A percentile compares a stretch with the other conserved stretches of the same genome.
Evolutionary conservation across 2,113 vertebrate species (phyloP).

Genomic region (Nannobrachium achirus): DNA sequence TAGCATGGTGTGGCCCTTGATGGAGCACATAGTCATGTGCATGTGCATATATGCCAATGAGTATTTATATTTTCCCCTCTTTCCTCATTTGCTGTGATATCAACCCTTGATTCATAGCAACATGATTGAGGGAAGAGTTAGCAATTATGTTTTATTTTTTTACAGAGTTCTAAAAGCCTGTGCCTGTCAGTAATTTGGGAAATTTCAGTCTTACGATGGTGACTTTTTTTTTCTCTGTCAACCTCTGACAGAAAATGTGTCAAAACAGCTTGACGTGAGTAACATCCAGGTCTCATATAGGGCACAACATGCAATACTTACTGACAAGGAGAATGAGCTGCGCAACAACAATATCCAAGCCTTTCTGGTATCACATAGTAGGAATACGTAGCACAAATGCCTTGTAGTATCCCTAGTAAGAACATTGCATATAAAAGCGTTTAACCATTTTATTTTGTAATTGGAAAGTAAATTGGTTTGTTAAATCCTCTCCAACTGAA

Average conservation of each 20-base stretch:
- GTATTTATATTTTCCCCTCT: background rate
- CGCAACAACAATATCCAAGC: too few species aligned
- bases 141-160: background rate
- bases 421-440: background rate
- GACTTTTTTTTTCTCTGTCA: too few species aligned
- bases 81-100: background rate
- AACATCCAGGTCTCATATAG: too few species aligned
- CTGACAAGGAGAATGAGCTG: too few species aligned
- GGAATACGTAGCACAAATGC: conserved; percentile 1
- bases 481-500: too few species aligned
- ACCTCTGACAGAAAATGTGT: too few species aligned
- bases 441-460: background rate
- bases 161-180: too few species aligned
- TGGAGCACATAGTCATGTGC: background rate
- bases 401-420: background rate
- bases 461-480: background rate
- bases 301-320: too few species aligned
- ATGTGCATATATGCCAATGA: conserved; percentile 8
- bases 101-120: background rate
- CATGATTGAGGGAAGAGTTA: background rate
- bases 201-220: too few species aligned
- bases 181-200: too few species aligned
- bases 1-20: background rate
- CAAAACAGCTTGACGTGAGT: too few species aligned
- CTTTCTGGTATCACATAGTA: background rate